Percentiles rank a stretch among this genome's conserved stretches.
Evolutionary conservation across 2,797 vertebrate genomes (phyloP).

Genomic region (Microhierax caerulescens): DNA sequence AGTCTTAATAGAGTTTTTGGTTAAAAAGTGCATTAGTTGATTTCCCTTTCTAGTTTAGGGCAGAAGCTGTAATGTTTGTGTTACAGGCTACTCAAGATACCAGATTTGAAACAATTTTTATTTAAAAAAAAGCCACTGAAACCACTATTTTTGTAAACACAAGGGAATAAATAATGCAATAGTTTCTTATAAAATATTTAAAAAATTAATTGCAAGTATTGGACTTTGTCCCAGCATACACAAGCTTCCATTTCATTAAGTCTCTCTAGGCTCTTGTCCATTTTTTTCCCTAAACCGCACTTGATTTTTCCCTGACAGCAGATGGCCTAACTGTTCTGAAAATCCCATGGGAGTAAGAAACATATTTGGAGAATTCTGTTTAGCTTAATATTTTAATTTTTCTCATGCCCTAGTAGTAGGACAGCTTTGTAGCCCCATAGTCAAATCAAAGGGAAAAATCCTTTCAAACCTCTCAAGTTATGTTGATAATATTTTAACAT

Average conservation of each 20-base stretch:
- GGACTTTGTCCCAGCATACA: background rate
- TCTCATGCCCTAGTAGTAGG: conserved; percentile 16
- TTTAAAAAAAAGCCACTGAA: background rate
- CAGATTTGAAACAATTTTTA: background rate
- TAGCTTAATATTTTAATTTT: conserved; percentile 24
- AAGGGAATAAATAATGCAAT: background rate
- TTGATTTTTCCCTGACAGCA: conserved; percentile 54
- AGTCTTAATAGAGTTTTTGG: background rate
- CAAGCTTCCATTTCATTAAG: conserved; percentile 61
- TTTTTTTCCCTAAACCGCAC: conserved; percentile 34
- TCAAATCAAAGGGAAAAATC: background rate
- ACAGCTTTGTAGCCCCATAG: conserved; percentile 36
- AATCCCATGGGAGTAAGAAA: conserved; percentile 38
- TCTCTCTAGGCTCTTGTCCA: conserved; percentile 43
- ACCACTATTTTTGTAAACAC: background rate
- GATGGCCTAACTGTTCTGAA: conserved; percentile 49
- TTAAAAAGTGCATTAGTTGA: background rate
- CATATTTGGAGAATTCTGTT: conserved; percentile 56
- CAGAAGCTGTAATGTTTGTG: background rate
- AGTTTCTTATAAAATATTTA: background rate
- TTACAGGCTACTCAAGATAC: background rate
- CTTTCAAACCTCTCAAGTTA: background rate
- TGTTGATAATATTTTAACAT: background rate
- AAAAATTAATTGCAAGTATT: background rate
- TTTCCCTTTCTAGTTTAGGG: background rate